Base-by-base conservation (phyloP, 2,797 vertebrate species). In the Microctenopoma stevenorrisi region DNA sequence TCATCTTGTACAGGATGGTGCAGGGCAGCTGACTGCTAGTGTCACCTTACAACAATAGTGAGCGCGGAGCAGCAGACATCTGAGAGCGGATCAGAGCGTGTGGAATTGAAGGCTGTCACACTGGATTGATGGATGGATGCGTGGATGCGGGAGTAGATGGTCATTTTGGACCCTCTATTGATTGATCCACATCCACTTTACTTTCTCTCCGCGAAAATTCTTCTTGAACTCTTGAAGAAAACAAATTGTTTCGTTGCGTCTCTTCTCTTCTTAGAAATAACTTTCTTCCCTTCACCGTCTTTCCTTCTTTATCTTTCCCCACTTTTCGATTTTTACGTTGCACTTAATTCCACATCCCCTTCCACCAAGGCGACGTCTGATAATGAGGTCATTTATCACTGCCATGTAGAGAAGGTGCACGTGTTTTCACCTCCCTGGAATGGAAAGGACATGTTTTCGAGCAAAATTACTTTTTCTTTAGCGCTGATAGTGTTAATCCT, bases 401-500 rank as follows among this genome's bases (percentile, higher is more conserved):
- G 33, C 63, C 57, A 72, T 64, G 75, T 82, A 85, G 86, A 85
- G 76, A 49, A 67, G 72, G 57, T 54, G 77, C 80, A 42, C 78
- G 72, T 85, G 74, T 90, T 81, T 90, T 84, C 68, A 82, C 81
- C 63, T 79, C 55, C 38, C 76, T 78, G 65, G 53, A 86, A 88
- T 78, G 65, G 53, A 86, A 88, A 86, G 78, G 70, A 86, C 74
- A 58, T 78, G 78, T 87, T 90, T 91, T 88, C 48, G 25, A 82
- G 83, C 87, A 90, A 82, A 88, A 94, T 89, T 89, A 88, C 84
- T 79, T 92, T 38, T 40, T 85, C 84, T 85, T 47, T 51, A 86
- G 74, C 77, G 76, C 83, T 78, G 88, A 91, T 92, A 89, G 84
- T 37, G 68, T 88, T 92, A 93, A 94, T 92, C 91, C 89, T 72